Conservation (phyloP, 2,888 invertebrate genomes). For the Elysia crispata region DNA sequence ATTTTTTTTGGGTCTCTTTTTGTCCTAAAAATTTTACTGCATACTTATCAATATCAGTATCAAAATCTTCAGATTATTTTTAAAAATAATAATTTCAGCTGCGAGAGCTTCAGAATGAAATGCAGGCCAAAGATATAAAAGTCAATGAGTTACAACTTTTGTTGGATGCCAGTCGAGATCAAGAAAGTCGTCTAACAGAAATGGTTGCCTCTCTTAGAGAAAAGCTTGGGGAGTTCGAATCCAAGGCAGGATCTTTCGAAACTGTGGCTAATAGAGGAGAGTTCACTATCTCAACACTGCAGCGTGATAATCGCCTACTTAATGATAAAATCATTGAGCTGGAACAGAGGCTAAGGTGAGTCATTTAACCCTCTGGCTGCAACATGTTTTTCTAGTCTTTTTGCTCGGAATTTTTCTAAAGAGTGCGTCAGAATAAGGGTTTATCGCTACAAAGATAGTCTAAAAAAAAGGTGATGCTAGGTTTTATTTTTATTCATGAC, state of each 20-base stretch:
- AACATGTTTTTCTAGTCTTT: too few relatives aligned
- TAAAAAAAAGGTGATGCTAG: too few relatives aligned
- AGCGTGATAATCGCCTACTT: conserved; percentile 70
- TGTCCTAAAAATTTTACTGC: too few relatives aligned
- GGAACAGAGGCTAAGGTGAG: conserved; percentile 73
- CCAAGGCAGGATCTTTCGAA: conserved; percentile 67
- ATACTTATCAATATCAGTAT: not conserved
- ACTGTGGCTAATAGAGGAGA: conserved; percentile 73
- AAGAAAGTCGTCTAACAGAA: conserved; percentile 66
- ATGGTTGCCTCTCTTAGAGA: conserved; percentile 67
- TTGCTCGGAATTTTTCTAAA: too few relatives aligned
- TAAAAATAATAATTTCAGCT: conserved; percentile 1
- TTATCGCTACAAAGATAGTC: too few relatives aligned
- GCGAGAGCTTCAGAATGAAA: conserved; percentile 62
- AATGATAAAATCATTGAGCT: conserved; percentile 74
- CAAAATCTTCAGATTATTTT: not conserved
- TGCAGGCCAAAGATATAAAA: conserved; percentile 73
- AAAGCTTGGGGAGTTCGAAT: conserved; percentile 71
- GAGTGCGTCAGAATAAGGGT: too few relatives aligned
- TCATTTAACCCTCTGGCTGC: too few relatives aligned
- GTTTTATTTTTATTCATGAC: too few relatives aligned
- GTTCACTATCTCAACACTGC: conserved; percentile 71
- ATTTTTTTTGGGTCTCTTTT: too few relatives aligned
- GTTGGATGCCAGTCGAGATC: conserved; percentile 70
- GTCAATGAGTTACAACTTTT: conserved; percentile 70